These are phyloP conservation scores for Cecropterus lyciades DNA, from an alignment of 1,140 invertebrate species.

Conservation along the genomic window DNA sequence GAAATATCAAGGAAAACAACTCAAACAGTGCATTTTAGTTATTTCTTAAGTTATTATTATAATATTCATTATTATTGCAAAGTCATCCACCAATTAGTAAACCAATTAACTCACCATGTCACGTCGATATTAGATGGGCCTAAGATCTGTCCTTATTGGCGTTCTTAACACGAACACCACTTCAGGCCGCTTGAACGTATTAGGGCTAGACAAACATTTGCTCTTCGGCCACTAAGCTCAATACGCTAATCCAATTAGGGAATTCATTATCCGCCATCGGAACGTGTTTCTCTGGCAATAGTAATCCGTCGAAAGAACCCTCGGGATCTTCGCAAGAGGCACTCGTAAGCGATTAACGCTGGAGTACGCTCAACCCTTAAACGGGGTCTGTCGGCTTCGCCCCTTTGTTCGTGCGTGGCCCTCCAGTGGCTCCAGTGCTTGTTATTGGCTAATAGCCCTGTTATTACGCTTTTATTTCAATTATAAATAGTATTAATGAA, in stretches of 20 bases:
- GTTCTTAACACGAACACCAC: slow-evolving; percentile 13
- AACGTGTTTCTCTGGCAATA: slow-evolving; percentile 69
- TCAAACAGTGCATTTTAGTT: too few species aligned
- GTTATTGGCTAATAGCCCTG: slow-evolving; percentile 58
- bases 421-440: slow-evolving; percentile 45
- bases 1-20: too few species aligned
- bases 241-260: slow-evolving; percentile 67
- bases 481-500: neutral
- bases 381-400: slow-evolving; percentile 52
- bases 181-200: slow-evolving; percentile 16
- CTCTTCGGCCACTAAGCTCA: slow-evolving; percentile 46
- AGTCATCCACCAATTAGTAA: too few species aligned
- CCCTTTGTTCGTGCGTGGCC: slow-evolving; percentile 56
- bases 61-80: too few species aligned
- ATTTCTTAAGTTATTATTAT: too few species aligned
- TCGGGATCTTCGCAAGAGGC: slow-evolving; percentile 61
- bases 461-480: slow-evolving; percentile 43
- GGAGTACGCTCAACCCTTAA: slow-evolving; percentile 63
- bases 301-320: slow-evolving; percentile 70
- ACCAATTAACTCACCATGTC: too few species aligned
- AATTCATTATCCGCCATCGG: slow-evolving; percentile 67
- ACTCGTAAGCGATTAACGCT: slow-evolving; percentile 64
- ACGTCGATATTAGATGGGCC: slow-evolving; percentile 4
- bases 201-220: slow-evolving; percentile 50
- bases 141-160: slow-evolving; percentile 9